Base-by-base conservation (phyloP, 2,888 invertebrate species). In the Stegana nigrithorax region DNA sequence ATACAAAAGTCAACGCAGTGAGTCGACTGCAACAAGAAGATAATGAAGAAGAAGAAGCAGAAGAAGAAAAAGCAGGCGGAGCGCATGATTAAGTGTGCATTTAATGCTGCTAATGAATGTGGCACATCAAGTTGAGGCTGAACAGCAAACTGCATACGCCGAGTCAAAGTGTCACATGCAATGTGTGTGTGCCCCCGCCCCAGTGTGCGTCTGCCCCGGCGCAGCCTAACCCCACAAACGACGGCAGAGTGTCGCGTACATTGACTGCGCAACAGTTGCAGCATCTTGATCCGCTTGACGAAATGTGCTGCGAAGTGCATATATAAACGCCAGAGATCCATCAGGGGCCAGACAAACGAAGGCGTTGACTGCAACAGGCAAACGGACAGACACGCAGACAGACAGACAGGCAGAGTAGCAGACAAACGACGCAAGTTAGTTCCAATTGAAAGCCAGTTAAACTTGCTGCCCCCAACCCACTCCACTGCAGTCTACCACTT, bases 81-180 rank as follows among this genome's bases (percentile, higher is more conserved):
- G 59, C 50, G 64, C 68, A 72, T 78, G 78, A 77, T 78, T 73
- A 75, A 77, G 69, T 67, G 78, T 72, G 73, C 77, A 78, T 78
- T 77, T 77, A 77, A 75, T 70, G 73, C 76, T 75, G 70, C 76
- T 76, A 76, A 78, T 78, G 78, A 76, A 77, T 78, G 72, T 73
- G 73, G 73, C 78, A 74, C 78, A 69, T 56, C 47, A 65, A 60
- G 2, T 47, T 39, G 61, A 67, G 61, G 63, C 66, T 58, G 62
- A 56, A 58, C 23, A 47, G 27, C 25, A 45, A 53, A 47, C 39
- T 19, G 60, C 14, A 19, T 25, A n/a, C 25, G 27, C 1, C 8
- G 21, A 55, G 53, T 55, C 53, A 55, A 55, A 55, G 36, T 55
- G 53, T 55, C 53, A 32, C 53, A 55, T n/a, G 53, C 53, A 55